Base-by-base conservation (phyloP, 2,797 vertebrate genomes). In the Hydrolagus colliei region DNA sequence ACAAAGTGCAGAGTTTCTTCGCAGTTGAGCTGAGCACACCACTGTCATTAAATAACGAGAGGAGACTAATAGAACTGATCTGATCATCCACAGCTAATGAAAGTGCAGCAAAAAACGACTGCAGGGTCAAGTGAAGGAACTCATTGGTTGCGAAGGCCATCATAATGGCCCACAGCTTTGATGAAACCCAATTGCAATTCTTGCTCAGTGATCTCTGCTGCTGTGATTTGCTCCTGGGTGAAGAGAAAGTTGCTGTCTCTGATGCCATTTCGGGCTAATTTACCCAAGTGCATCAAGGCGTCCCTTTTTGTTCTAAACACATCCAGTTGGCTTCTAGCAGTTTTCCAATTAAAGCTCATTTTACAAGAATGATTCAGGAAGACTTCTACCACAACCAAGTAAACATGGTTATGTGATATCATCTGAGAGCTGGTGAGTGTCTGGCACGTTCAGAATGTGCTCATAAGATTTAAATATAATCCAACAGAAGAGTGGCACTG, bases 401-500 rank as follows among this genome's bases (percentile, higher is more conserved):
- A 99, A 62, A 98, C 91, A 85, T 95, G 0, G 97, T 98, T 87
- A 98, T 0, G 97, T 98, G 86, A 98, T 87, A 12, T 92, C 41
- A 18, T 93, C 90, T 0, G 96, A 95, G 88, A 97, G 91, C 78
- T 95, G 91, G 0, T 93, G 94, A 87, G 89, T 88, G 7, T 96
- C 96, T 0, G 93, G 94, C 86, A 93, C 62, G 0, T 91, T 89
- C 67, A 93, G 92, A 87, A 97, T 95, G 87, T 98, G 95, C 75
- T 92, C 94, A 80, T 96, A 98, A 88, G 95, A 96, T 88, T 95
- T 97, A 87, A 98, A 96, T 86, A 98, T 94, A 88, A 98, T 98
- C 97, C 97, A 98, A 88, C 96, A 97, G 91, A 99, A 98, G 0
- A 99, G 93, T 0, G 97, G 97, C 80, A 95, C 96, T 2, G 95